Conservation (phyloP, 2,797 vertebrate species). For the Perodicticus potto region DNA sequence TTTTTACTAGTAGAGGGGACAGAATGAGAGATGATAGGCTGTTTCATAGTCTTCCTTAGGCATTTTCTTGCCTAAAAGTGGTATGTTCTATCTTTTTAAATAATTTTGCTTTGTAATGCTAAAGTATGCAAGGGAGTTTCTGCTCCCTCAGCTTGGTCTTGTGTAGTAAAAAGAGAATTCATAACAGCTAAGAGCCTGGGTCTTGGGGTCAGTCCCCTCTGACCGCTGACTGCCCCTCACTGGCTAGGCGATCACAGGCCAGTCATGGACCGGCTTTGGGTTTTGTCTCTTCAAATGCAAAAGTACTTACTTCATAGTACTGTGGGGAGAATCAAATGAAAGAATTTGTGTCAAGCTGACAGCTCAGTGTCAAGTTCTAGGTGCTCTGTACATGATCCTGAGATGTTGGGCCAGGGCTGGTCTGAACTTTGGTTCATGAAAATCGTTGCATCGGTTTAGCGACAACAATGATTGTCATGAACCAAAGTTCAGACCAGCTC, state of each 20-base stretch:
- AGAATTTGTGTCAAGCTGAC: background rate
- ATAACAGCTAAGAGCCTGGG: background rate
- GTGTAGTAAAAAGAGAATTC: background rate
- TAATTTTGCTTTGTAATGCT: background rate
- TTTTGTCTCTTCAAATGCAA: background rate
- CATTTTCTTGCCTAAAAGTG: background rate
- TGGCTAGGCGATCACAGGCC: background rate
- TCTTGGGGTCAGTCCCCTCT: background rate
- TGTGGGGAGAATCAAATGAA: background rate
- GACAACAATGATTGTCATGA: background rate
- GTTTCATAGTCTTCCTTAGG: background rate
- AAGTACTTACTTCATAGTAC: background rate
- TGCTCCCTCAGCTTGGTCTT: background rate
- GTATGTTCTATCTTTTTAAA: background rate
- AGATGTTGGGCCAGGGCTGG: too few relatives aligned
- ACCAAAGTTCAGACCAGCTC: background rate
- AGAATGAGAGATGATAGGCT: background rate
- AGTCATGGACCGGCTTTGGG: background rate
- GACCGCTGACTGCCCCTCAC: background rate
- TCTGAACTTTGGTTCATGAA: too few relatives aligned
- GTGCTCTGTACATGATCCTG: fast-evolving
- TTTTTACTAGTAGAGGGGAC: background rate
- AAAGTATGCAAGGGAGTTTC: background rate
- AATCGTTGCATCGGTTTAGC: too few relatives aligned
- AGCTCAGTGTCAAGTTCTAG: background rate